Base-by-base conservation (phyloP, 2,113 vertebrate species). In the Reinhardtius hippoglossoides region DNA sequence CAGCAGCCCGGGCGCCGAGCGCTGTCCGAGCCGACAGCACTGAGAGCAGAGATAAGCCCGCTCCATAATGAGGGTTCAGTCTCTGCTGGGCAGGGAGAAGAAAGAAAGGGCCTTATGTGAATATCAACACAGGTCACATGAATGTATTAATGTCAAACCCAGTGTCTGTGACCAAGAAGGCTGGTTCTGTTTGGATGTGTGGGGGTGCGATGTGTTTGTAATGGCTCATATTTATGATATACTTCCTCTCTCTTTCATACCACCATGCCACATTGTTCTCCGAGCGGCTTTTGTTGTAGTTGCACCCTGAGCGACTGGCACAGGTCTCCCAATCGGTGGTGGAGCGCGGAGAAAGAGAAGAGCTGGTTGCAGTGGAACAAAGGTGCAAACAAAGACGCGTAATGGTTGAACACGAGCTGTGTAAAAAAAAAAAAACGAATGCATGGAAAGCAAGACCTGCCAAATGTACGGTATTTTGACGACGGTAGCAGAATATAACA, bases 21-120 rank as follows among this genome's bases (percentile, higher is more conserved):
- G 27, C 27, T 27, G 27, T 27, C 27, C 27, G 27, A 27, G 27
- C 27, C 9, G 37, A 40, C 37, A 40, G 85, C 83, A 9, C 40
- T 42, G 40, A 42, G 40, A 42, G 31, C 60, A 67, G 81, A 86
- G 92, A 91, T 91, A 87, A 90, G 86, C 85, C 52, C 63, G 2
- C 46, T 60, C 48, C 1, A 70, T 90, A 83, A 90, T 82, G 81
- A 80, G 76, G 73, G 81, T 44, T 77, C 68, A 56, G 80, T 74
- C 76, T 83, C 75, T 46, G 61, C 61, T 48, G 79, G 74, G 67
- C 58, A 13, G 40, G 56, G 71, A 58, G 83, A 65, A 76, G 70
- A 42, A 75, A 48, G 40, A 42, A 13, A 3, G 3, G 12, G 10
- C 40, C 40, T 42, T 42, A 2, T 42, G 40, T 46, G 56, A n/a